A percentile compares a stretch with the other conserved stretches of the same genome.
Evolutionary conservation across 2,113 vertebrate genomes (phyloP).

Genomic region (Labrus mixtus): DNA sequence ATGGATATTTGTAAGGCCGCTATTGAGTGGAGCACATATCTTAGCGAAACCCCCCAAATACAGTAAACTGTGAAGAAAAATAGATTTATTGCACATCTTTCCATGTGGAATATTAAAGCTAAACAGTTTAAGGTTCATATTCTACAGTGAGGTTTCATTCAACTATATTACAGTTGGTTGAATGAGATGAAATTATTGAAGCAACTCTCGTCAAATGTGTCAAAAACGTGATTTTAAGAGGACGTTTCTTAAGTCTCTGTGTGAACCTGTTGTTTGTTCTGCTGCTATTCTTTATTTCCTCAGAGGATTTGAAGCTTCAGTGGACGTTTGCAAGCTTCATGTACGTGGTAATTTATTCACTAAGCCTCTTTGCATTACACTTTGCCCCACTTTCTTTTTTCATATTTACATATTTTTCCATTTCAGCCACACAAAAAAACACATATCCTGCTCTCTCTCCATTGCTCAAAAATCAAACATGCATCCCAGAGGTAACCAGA

Average conservation of each 20-base stretch:
- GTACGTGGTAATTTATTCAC: too few relatives aligned
- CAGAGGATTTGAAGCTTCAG: background rate
- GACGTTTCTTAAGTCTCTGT: too few relatives aligned
- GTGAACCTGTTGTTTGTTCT: too few relatives aligned
- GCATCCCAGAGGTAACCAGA: background rate
- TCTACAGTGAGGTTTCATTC: background rate
- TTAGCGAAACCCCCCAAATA: too few relatives aligned
- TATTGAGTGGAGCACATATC: background rate
- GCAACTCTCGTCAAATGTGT: too few relatives aligned
- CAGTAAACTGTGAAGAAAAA: too few relatives aligned
- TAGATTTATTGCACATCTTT: too few relatives aligned
- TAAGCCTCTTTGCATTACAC: background rate
- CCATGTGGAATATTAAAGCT: too few relatives aligned
- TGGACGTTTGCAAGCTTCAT: too few relatives aligned
- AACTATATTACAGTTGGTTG: background rate
- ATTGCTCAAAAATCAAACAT: background rate
- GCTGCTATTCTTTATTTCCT: background rate
- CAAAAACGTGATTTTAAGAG: too few relatives aligned
- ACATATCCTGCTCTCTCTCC: background rate
- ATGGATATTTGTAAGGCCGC: background rate
- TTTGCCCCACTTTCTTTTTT: background rate
- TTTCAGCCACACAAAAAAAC: too few relatives aligned
- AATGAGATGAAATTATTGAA: too few relatives aligned
- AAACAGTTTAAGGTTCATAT: background rate
- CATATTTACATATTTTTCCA: background rate